Base-by-base conservation (phyloP, 2,113 vertebrate species). In the Nibea albiflora region DNA sequence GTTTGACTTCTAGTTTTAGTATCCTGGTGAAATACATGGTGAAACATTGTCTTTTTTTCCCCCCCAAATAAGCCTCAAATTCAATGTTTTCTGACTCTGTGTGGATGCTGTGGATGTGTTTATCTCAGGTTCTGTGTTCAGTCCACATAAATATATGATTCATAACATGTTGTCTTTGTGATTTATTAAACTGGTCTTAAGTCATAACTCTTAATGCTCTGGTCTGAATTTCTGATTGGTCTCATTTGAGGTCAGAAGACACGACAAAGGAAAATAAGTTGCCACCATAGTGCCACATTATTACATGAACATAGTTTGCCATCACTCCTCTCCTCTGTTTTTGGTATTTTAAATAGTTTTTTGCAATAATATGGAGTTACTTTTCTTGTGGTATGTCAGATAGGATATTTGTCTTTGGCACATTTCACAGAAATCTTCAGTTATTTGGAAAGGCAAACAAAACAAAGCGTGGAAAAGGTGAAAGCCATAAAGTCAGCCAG, bases 91-190 rank as follows among this genome's bases (percentile, higher is more conserved):
- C 24, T 61, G 64, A 58, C 46, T 75, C 53, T 1, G 70, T 78
- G 78, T 85, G 88, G 76, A 85, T 81, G 49, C 72, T 82, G 19
- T 56, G 71, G 66, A 61, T 16, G 49, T 80, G 68, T 46, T 92
- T 88, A 85, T 91, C 90, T 93, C 91, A 93, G 93, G 92, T 93
- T 91, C 80, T 92, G 73, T 88, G 73, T 89, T 86, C 75, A 88
- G 86, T 81, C 73, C 80, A 89, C 76, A 91, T 86, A 88, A 89
- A 93, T 58, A 79, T 68, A 82, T 81, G 57, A 89, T 28, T 69
- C 46, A 69, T 79, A 52, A 86, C 6, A 0, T 68, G 53, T 47
- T n/a, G 54, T 70, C 53, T 47, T 52, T 85, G 78, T 80, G 19
- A 57, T 70, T 60, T 74, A 83, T 88, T 89, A 15, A 73, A 76